Evolutionary conservation across 2,888 invertebrate genomes (phyloP).

Genomic region (Crioceris asparagi): DNA sequence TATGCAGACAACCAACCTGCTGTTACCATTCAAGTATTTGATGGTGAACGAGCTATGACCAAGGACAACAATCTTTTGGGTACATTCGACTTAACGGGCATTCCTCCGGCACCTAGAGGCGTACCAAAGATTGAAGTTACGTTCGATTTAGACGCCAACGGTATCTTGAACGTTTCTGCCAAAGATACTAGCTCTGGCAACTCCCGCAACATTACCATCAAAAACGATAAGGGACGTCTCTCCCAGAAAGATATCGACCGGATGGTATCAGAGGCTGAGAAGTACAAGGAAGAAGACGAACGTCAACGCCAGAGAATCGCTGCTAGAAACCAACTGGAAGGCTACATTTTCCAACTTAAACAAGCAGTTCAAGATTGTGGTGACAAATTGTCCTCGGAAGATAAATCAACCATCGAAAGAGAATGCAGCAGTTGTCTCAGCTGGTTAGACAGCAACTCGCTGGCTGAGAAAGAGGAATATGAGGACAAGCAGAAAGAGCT

Average conservation of each 20-base stretch:
- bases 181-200: slow-evolving; percentile 52
- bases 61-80: slow-evolving; percentile 64
- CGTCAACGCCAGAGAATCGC: slow-evolving; percentile 54
- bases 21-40: slow-evolving; percentile 48
- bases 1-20: slow-evolving; percentile 57
- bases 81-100: slow-evolving; percentile 54
- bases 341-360: slow-evolving; percentile 60
- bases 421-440: slow-evolving; percentile 50
- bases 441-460: slow-evolving; percentile 58
- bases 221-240: slow-evolving; percentile 71
- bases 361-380: slow-evolving; percentile 58
- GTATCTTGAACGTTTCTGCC: slow-evolving; percentile 50
- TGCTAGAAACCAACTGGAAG: slow-evolving; percentile 61
- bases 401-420: slow-evolving; percentile 35
- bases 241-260: slow-evolving; percentile 73
- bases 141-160: slow-evolving; percentile 65
- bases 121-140: slow-evolving; percentile 60
- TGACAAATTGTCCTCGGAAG: slow-evolving; percentile 46
- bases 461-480: slow-evolving; percentile 56
- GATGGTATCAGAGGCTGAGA: slow-evolving; percentile 66
- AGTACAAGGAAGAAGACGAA: slow-evolving; percentile 61
- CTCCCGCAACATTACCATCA: slow-evolving; percentile 65
- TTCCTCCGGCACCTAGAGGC: slow-evolving; percentile 57
- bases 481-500: slow-evolving; percentile 47
- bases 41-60: slow-evolving; percentile 71